A percentile compares a stretch with the other conserved stretches of the same genome.
Conservation (phyloP, 2,113 vertebrate species). For the Ophthalmolycus amberensis region DNA sequence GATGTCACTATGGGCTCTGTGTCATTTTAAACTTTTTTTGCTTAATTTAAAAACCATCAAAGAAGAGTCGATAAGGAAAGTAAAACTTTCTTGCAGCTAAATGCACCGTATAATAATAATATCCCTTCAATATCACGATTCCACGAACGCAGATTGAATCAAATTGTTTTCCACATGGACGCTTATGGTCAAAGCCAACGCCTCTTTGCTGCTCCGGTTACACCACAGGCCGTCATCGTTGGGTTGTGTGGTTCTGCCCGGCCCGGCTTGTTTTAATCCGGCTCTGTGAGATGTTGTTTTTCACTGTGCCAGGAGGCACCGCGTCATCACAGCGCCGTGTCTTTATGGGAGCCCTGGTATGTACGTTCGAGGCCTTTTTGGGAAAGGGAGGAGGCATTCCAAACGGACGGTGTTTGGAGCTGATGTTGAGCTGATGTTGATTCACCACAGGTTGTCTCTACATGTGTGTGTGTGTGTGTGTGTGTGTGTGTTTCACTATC, state of each 20-base stretch:
- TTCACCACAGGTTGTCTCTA: not conserved
- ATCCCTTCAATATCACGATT: not conserved
- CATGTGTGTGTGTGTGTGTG: not conserved
- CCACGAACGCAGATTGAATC: not conserved
- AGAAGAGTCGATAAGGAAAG: not conserved
- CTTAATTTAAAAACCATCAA: not conserved
- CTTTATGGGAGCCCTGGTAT: conserved; percentile 59
- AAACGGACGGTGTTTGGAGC: not conserved
- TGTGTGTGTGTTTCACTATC: not conserved
- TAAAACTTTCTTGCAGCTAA: not conserved
- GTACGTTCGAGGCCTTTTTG: conserved; percentile 32
- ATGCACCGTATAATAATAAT: not conserved
- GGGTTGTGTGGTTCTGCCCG: not conserved
- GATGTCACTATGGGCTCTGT: not conserved
- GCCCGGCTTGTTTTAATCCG: conserved; percentile 25
- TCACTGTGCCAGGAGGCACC: not conserved
- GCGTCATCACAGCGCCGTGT: conserved; percentile 40
- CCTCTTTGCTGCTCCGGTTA: conserved; percentile 29
- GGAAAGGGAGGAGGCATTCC: conserved; percentile 12
- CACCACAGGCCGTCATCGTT: not conserved
- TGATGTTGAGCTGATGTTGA: not conserved
- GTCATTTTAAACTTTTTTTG: not conserved
- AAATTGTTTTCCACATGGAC: conserved; percentile 7
- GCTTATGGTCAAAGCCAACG: conserved; percentile 5
- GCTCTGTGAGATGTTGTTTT: conserved; percentile 39